Evolutionary conservation across 1,140 invertebrate species (phyloP).

Genomic region (Apocrypta bakeri): DNA sequence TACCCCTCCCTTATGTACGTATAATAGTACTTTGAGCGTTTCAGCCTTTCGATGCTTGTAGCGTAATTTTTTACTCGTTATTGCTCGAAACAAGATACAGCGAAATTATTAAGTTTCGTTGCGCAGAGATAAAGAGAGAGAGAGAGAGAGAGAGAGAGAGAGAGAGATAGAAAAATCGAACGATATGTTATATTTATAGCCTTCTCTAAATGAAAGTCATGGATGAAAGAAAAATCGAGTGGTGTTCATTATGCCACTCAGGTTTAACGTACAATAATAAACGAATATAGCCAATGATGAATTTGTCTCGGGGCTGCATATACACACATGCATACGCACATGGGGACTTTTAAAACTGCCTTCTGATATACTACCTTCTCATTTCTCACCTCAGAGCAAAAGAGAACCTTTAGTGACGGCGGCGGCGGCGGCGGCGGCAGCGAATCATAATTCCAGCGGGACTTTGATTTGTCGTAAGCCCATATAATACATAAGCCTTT

Average conservation of each 20-base stretch:
- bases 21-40: constrained; percentile 14
- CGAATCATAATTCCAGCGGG: constrained; percentile 5
- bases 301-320: constrained; percentile 28
- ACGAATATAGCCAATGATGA: constrained; percentile 48
- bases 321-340: no score
- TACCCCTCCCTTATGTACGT: constrained; percentile 28
- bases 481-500: constrained; percentile 36
- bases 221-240: constrained; percentile 36
- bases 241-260: constrained; percentile 40
- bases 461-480: neutral
- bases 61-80: constrained; percentile 7
- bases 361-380: constrained; percentile 48
- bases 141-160: constrained; percentile 27
- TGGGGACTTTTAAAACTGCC: constrained; percentile 4
- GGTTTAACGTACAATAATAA: constrained; percentile 24
- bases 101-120: no score
- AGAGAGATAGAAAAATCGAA: constrained; percentile 41
- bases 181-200: neutral
- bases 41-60: constrained; percentile 5
- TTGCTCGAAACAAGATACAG: no score
- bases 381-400: constrained; percentile 55
- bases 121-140: no score
- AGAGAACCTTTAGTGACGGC: constrained; percentile 29
- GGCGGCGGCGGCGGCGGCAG: neutral
- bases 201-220: no score